Evolutionary conservation across 2,888 invertebrate genomes (phyloP), one percentile per base, ranked within the genome.

Genomic region (Phaedon cochleariae): DNA sequence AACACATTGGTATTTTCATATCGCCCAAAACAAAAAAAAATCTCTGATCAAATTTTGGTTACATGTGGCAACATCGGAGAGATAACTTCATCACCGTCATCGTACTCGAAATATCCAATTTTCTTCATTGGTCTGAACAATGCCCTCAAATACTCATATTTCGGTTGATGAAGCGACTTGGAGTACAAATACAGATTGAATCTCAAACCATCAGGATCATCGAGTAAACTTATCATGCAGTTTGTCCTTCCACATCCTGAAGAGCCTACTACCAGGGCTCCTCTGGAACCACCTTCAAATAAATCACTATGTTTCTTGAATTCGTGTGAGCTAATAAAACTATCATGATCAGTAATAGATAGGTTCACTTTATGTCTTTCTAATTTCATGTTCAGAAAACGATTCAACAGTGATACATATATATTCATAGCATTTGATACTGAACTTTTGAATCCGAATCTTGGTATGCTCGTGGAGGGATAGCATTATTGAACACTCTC

Each of bases 141-240:
- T 5, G 18, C 1, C 22, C 20, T 9, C 10, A 49, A 15, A 31
- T 49, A 59, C 2, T 4, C 18, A 59, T 59, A 51, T 48, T 59
- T 59, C 15, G 49, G 49, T 21, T 60, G 60, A 52, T 60, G 20
- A 6, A 60, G n/a, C 0, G 37, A 21, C 15, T 60, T 60, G 5
- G 52, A 60, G 37, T 60, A 60, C 26, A 48, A 1, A 21, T 48
- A 48, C 18, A 48, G 10, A 48, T 48, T 48, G n/a, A 49, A 49
- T 49, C 49, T 21, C 21, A 49, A 26, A 49, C 49, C 49, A 5
- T 49, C 17, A 10, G 49, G 49, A 49, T 49, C 22, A 22, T 49
- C 49, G 21, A 49, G 26, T 18, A 18, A 26, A 17, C 49, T 49
- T 17, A 49, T n/a, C 49, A 49, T 49, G 12, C 48, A 4, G 48